phyloP scores from a whole-genome alignment of 2,113 vertebrate species.

The Anoplopoma fimbria region DNA sequence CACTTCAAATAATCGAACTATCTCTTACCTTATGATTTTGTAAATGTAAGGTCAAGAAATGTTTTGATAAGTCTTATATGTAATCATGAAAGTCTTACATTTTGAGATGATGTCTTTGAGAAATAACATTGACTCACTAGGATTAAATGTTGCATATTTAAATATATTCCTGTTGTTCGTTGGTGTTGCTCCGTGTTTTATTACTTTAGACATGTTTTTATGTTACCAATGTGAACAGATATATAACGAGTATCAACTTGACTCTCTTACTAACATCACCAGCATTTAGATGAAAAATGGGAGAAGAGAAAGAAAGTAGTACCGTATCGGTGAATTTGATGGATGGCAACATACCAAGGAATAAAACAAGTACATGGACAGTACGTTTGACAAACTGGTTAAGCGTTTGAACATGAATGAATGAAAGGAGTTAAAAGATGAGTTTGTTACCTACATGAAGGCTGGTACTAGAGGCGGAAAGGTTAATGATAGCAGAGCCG shows the following conservation, averaged over 20 bases:
- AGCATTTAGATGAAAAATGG: neutral
- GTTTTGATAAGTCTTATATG: neutral
- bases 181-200: too few species aligned
- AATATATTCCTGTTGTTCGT: too few species aligned
- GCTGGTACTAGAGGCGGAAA: conserved; percentile 84
- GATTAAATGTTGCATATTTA: too few species aligned
- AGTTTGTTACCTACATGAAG: conserved; percentile 92
- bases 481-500: conserved; percentile 91
- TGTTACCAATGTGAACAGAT: conserved; percentile 65
- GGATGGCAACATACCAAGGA: neutral
- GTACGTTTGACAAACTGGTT: neutral
- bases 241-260: neutral
- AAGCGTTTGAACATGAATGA: neutral
- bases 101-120: too few species aligned
- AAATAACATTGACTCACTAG: too few species aligned
- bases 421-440: conserved; percentile 40
- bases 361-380: neutral
- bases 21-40: too few species aligned
- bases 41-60: too few species aligned
- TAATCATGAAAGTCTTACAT: neutral
- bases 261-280: neutral
- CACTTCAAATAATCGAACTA: too few species aligned
- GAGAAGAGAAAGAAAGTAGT: neutral
- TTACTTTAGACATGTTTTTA: neutral
- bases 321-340: neutral